Percentiles rank a stretch among this genome's conserved stretches.
These are phyloP conservation scores for Macrosiphum euphorbiae DNA, from an alignment of 2,888 invertebrate genomes.

Conservation along the genomic window DNA sequence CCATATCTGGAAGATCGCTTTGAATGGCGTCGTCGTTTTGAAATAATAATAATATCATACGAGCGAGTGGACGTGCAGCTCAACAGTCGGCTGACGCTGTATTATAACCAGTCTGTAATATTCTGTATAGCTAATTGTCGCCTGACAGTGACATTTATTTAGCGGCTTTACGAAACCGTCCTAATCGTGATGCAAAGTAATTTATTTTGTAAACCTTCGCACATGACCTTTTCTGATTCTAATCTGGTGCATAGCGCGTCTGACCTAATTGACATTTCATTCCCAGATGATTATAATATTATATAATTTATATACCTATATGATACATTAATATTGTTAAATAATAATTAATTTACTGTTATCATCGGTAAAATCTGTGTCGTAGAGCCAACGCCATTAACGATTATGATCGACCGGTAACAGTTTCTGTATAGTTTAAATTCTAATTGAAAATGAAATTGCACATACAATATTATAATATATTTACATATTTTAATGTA, in stretches of 20 bases:
- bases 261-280: constrained; percentile 8
- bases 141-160: constrained; percentile 40
- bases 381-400: background rate
- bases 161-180: constrained; percentile 19
- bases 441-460: background rate
- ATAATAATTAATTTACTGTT: background rate
- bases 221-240: background rate
- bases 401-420: background rate
- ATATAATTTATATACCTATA: background rate
- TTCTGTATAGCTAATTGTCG: constrained; percentile 10
- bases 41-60: background rate
- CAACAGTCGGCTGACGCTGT: background rate
- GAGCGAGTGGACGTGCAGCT: background rate
- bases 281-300: background rate
- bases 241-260: background rate
- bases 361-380: background rate
- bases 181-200: constrained; percentile 6
- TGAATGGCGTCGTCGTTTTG: constrained; percentile 12
- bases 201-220: constrained; percentile 1
- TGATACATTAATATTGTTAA: background rate
- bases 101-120: background rate
- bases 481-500: background rate
- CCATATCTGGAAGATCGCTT: constrained; percentile 31
- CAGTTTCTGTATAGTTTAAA: background rate
- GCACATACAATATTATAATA: background rate